Base-by-base conservation (phyloP, 2,888 invertebrate species). In the Tanytarsus gracilentus region DNA sequence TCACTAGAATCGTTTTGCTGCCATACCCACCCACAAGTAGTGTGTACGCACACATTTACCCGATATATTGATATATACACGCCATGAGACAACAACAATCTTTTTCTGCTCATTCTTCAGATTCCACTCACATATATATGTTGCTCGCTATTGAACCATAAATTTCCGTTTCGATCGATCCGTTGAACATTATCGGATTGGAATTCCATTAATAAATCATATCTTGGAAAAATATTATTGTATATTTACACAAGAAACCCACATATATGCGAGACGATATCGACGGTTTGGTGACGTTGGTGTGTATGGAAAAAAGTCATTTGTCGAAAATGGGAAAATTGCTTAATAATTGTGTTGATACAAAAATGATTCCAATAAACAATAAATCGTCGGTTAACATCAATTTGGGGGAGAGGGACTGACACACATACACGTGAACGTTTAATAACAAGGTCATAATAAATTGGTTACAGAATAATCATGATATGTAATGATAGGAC, bases 121-220 rank as follows among this genome's bases (percentile, higher is more conserved):
- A n/a, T n/a, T n/a, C n/a, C n/a, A n/a, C n/a, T n/a, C n/a, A n/a
- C n/a, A n/a, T n/a, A 26, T 50, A 26, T 6, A 50, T 26, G 25
- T 50, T 50, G 21, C 27, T 3, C 11, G 23, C 5, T 29, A 23
- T 23, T 53, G 36, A 53, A 29, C 53, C 53, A 39, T 53, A 53
- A 53, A 53, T 53, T 53, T 33, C 25, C 33, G 7, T 53, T 33
- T 23, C 21, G 29, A 53, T 53, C 53, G 53, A 53, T 52, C 11
- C 33, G 52, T 36, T 36, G 16, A 52, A 52, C 30, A 52, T 52
- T 52, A 52, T 53, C 23, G 23, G 39, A 53, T n/a, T n/a, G n/a
- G n/a, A n/a, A n/a, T 53, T 39, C 53, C 53, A 53, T 53, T 53
- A 53, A 53, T 53, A 53, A 53, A 53, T 53, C 53, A 53, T 53